These are phyloP conservation scores for Smutsia gigantea DNA, from an alignment of 2,797 vertebrate species.

Conservation along the genomic window DNA sequence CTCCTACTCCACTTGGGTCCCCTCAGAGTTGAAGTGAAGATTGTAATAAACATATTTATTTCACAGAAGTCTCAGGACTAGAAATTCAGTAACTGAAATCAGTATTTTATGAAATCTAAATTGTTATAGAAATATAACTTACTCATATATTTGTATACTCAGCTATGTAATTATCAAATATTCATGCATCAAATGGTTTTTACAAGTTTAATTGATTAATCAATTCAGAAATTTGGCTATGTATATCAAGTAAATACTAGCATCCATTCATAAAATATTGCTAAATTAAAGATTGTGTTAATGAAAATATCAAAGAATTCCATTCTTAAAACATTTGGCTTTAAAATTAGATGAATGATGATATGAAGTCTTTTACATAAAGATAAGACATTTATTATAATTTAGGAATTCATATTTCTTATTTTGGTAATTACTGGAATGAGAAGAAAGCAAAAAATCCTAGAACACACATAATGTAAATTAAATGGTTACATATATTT, in stretches of 20 bases:
- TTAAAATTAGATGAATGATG: not conserved
- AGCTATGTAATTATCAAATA: not conserved
- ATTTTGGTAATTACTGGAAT: not conserved
- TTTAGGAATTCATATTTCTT: not conserved
- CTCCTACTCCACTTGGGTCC: not conserved
- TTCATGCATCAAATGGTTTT: not conserved
- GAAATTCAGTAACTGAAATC: not conserved
- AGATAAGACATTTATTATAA: not conserved
- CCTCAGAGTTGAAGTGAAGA: not conserved
- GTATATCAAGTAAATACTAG: not conserved
- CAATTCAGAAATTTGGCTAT: not conserved
- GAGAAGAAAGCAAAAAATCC: not conserved
- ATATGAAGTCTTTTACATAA: not conserved
- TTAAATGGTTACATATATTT: slow-evolving; percentile 80
- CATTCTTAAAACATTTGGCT: not conserved
- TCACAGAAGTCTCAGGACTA: not conserved
- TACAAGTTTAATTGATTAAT: not conserved
- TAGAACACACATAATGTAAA: slow-evolving; percentile 42
- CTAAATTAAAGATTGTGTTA: not conserved
- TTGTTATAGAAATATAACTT: not conserved
- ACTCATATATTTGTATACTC: not conserved
- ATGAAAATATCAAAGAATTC: not conserved
- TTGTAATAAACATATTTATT: not conserved
- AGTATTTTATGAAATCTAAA: not conserved
- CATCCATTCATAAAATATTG: not conserved